A percentile compares a stretch with the other conserved stretches of the same genome.
phyloP scores from a whole-genome alignment of 2,113 vertebrate genomes.

The Aptenodytes forsteri region DNA sequence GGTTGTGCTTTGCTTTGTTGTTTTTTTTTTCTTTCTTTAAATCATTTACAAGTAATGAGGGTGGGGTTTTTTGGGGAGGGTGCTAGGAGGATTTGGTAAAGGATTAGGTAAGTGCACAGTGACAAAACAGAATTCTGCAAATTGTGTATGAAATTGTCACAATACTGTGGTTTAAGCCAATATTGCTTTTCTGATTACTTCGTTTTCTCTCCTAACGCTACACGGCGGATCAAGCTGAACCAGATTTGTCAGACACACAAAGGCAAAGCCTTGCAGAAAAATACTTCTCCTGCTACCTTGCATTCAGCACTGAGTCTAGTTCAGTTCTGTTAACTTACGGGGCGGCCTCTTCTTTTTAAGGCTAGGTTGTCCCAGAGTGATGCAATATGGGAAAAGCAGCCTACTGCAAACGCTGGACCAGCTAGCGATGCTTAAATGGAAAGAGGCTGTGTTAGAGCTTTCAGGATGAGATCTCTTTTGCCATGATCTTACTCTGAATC shows the following conservation, averaged over 20 bases:
- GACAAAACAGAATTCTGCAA: background rate
- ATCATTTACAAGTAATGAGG: background rate
- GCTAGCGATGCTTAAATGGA: background rate
- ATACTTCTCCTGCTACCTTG: background rate
- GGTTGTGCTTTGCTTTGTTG: background rate
- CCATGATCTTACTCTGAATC: constrained; percentile 52
- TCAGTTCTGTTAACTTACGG: background rate
- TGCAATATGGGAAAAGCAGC: background rate
- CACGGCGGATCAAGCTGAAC: background rate
- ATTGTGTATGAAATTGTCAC: background rate
- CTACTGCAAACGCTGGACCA: background rate
- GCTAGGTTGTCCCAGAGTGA: background rate
- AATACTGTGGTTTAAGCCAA: background rate
- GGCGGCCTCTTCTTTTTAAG: background rate
- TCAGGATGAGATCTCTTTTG: constrained; percentile 36
- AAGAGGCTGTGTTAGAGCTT: background rate
- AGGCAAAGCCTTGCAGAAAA: background rate
- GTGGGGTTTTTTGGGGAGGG: background rate
- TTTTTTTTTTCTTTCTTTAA: background rate
- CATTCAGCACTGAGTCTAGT: background rate
- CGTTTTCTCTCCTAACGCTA: background rate
- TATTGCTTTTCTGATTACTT: background rate
- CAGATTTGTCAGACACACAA: background rate
- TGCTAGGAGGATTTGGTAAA: background rate
- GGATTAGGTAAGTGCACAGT: background rate